phyloP scores from a whole-genome alignment of 2,113 vertebrate species.

The Chitala chitala region DNA sequence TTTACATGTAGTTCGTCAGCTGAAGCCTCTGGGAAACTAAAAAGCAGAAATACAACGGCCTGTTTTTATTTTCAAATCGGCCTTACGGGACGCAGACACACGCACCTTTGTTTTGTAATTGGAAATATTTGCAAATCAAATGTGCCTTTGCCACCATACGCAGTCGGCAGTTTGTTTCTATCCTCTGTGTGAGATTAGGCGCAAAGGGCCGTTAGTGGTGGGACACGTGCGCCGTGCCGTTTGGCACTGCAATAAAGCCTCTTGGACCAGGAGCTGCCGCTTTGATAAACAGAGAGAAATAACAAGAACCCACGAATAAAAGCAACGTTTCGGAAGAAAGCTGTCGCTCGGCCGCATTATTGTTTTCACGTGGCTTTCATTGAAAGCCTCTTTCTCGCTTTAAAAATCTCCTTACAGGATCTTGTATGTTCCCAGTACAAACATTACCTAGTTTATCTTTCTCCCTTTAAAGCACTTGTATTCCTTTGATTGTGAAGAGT shows the following conservation, averaged over 20 bases:
- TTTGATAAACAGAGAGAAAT: conserved; percentile 19
- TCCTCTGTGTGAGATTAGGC: not conserved
- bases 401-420: not conserved
- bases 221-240: not conserved
- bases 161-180: not conserved
- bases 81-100: not conserved
- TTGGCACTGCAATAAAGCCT: conserved; percentile 27
- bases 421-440: conserved; percentile 9
- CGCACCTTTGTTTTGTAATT: conserved; percentile 37
- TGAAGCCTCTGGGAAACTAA: conserved; percentile 13
- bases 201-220: too few relatives aligned
- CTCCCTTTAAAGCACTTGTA: not conserved
- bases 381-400: conserved; percentile 16
- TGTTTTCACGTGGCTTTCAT: conserved; percentile 25
- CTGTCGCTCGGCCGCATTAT: too few relatives aligned
- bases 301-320: too few relatives aligned
- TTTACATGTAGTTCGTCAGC: conserved; percentile 21
- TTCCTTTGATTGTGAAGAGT: not conserved
- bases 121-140: conserved; percentile 53
- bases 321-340: too few relatives aligned
- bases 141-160: conserved; percentile 24
- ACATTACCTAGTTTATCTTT: not conserved
- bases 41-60: conserved; percentile 7
- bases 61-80: not conserved
- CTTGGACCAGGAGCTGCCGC: conserved; percentile 15